Evolutionary conservation across 2,797 vertebrate genomes (phyloP).

Genomic region (Centroberyx gerrardi): DNA sequence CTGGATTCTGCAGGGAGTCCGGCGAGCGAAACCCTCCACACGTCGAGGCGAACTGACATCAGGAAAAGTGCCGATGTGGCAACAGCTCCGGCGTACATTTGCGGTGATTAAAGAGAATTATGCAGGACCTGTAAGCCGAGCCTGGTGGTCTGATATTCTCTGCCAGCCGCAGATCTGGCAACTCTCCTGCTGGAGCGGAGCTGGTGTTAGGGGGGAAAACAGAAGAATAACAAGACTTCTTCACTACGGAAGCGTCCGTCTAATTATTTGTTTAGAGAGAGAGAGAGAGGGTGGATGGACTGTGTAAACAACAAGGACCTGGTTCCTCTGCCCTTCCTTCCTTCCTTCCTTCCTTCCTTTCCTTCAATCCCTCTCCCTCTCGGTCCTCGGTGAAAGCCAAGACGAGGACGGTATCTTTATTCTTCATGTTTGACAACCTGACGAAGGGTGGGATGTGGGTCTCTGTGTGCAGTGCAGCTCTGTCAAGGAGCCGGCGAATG

Average conservation of each 20-base stretch:
- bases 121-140: conserved; percentile 63
- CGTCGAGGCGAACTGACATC: background rate
- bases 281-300: conserved; percentile 33
- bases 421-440: conserved; percentile 9
- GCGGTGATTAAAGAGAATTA: conserved; percentile 74
- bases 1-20: background rate
- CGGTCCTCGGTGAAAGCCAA: conserved; percentile 5
- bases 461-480: conserved; percentile 2
- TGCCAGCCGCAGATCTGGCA: conserved; percentile 69
- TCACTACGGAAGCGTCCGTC: conserved; percentile 42
- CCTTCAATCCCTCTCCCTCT: conserved; percentile 20
- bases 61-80: conserved; percentile 43
- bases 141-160: conserved; percentile 55
- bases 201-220: conserved; percentile 25
- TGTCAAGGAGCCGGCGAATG: conserved; percentile 20
- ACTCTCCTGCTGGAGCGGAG: conserved; percentile 45
- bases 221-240: conserved; percentile 41
- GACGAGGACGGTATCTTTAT: background rate
- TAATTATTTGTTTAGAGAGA: conserved; percentile 51
- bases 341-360: conserved; percentile 10
- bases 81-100: conserved; percentile 41
- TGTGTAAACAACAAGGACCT: conserved; percentile 27
- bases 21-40: background rate
- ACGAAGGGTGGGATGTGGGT: background rate
- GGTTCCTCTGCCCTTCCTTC: conserved; percentile 21